These are phyloP conservation scores for Salvelinus sp. DNA, from an alignment of 2,113 vertebrate genomes.

Conservation along the genomic window DNA sequence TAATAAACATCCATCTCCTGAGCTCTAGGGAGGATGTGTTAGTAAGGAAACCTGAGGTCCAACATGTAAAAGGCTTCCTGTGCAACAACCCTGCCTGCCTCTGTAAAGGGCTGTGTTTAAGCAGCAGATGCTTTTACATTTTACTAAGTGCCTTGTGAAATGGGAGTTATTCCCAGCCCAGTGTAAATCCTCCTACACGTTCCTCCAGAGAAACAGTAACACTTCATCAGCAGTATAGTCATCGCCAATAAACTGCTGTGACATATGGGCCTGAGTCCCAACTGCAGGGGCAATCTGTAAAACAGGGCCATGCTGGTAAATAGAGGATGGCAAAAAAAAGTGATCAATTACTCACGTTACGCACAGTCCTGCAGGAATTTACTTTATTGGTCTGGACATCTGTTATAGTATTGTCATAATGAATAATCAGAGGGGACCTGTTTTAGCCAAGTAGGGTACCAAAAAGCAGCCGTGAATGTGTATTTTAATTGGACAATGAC, in stretches of 20 bases:
- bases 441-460: conserved; percentile 90
- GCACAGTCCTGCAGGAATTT: conserved; percentile 94
- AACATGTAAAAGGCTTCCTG: conserved; percentile 64
- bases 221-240: conserved; percentile 82
- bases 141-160: conserved; percentile 50
- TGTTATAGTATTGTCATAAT: conserved; percentile 99
- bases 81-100: conserved; percentile 42
- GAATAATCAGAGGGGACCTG: conserved; percentile 96
- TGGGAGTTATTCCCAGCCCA: conserved; percentile 45
- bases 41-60: conserved; percentile 66
- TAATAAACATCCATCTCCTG: conserved; percentile 67
- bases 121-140: conserved; percentile 61
- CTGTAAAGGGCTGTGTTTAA: conserved; percentile 60
- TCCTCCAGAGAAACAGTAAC: conserved; percentile 76
- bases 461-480: conserved; percentile 94
- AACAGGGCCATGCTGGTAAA: conserved; percentile 91
- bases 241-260: conserved; percentile 82
- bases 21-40: conserved; percentile 67
- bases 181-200: conserved; percentile 78
- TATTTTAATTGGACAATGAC: conserved; percentile 95
- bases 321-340: conserved; percentile 84
- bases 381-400: conserved; percentile 99
- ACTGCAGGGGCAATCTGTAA: conserved; percentile 93
- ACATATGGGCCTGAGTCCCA: conserved; percentile 94
- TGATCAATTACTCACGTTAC: conserved; percentile 99